Evolutionary conservation across 23 tunicate species (phyloP).

Genomic region (Corella eumyota): DNA sequence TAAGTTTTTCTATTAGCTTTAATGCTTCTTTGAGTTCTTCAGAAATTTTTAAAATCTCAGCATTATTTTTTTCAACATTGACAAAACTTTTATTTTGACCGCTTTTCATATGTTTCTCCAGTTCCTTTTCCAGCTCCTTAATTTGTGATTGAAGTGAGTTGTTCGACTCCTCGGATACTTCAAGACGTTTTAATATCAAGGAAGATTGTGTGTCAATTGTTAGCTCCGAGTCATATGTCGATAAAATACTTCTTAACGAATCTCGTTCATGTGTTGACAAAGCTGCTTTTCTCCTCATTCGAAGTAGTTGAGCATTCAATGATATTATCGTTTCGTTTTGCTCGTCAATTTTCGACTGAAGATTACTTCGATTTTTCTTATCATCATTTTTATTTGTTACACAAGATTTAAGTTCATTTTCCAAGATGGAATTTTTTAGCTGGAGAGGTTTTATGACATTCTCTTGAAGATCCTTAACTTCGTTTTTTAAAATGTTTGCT

Average conservation of each 20-base stretch:
- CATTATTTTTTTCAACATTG: too few relatives aligned
- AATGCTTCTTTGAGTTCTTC: neutral
- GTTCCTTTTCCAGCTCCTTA: neutral
- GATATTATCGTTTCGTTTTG: constrained; percentile 15
- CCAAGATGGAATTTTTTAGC: neutral
- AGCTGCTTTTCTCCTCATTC: constrained; percentile 24
- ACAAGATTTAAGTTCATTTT: neutral
- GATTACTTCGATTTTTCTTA: neutral
- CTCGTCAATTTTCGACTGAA: constrained; percentile 17
- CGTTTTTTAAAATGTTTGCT: too few relatives aligned
- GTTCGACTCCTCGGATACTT: neutral
- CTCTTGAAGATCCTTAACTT: too few relatives aligned
- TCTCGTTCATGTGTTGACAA: constrained; percentile 46
- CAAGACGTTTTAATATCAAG: neutral
- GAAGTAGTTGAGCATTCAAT: constrained; percentile 24
- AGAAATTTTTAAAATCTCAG: too few relatives aligned
- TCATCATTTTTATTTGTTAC: neutral
- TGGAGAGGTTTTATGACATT: too few relatives aligned
- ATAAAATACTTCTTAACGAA: constrained; percentile 13
- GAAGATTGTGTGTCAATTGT: neutral
- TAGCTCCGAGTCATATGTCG: neutral
- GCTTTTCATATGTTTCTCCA: neutral
- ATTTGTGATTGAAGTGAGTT: neutral
- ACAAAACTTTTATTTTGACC: too few relatives aligned
- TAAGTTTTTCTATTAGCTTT: too few relatives aligned